Evolutionary conservation across 2,888 invertebrate genomes (phyloP).

Genomic region (Yponomeuta plumbellus): DNA sequence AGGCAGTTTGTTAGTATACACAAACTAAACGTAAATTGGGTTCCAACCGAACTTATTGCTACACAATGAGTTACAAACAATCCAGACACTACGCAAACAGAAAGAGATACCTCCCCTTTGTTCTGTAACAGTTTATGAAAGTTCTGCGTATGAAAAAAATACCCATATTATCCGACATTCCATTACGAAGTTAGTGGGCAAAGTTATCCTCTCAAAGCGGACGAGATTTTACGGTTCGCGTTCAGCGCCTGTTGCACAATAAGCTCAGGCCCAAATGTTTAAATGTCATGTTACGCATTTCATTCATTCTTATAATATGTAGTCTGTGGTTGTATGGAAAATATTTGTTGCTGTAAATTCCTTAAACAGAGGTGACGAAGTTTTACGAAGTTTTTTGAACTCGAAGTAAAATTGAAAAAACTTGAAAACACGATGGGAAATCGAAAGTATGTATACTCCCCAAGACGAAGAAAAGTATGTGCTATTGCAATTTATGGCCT

Average conservation of each 20-base stretch:
- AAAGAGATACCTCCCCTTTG: not conserved
- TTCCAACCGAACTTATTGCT: not conserved
- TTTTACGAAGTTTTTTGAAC: no score
- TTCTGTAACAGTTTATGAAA: not conserved
- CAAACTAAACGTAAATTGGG: not conserved
- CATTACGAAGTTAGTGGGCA: constrained; percentile 8
- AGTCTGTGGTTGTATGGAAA: no score
- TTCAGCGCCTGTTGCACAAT: constrained; percentile 7
- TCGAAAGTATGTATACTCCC: no score
- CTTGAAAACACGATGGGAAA: no score
- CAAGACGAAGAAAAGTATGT: no score
- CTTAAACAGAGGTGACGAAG: no score
- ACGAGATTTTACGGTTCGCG: not conserved
- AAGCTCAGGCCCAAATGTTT: not conserved
- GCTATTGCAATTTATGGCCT: no score
- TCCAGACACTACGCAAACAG: not conserved
- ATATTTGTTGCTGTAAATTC: no score
- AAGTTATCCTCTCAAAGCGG: not conserved
- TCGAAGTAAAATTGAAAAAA: no score
- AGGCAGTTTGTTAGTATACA: no score
- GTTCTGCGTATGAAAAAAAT: constrained; percentile 3
- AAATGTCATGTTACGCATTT: no score
- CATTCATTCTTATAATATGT: no score
- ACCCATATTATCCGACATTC: not conserved
- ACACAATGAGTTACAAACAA: not conserved